Base-by-base conservation (phyloP, 2,888 invertebrate species). In the Papilio demoleus region DNA sequence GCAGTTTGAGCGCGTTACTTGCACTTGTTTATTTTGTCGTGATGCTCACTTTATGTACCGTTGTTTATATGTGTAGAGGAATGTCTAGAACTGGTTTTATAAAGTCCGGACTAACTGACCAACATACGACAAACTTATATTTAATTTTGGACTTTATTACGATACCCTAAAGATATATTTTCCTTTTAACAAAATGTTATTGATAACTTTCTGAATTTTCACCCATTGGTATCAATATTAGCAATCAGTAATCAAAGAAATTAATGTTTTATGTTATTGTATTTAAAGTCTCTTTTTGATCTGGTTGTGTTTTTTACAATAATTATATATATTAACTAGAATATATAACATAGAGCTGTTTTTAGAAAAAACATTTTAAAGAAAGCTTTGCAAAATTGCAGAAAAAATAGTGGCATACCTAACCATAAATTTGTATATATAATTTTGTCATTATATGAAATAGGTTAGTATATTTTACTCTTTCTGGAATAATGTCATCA, bases 81-180 rank as follows among this genome's bases (percentile, higher is more conserved):
- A 86, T 86, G 83, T 81, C 78, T 79, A 80, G 79, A 82, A 87
- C 87, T 83, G 84, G 87, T 87, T 86, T 81, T 77, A 73, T 77
- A 79, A 80, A 79, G 80, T 84, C 76, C 82, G 77, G 77, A 77
- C 77, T 79, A 80, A 83, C 77, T 82, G 81, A 83, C 81, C 79
- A 77, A 77, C 75, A 70, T 71, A 62, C 71, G 67, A 22, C 27
- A 17, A 31, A 36, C 8, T 22, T 12, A 27, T 73, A 68, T 50
- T 40, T 67, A 31, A 78, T 74, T 75, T 65, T 72, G 59, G 74
- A 75, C 76, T 72, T 42, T 76, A 77, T 47, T 17, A 0, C 14
- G 56, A n/a, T n/a, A 56, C 0, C 3, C n/a, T 61, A 72, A 76
- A 73, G 71, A 71, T 64, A 66, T 24, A 42, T 70, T 73, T 76